phyloP scores from a whole-genome alignment of 1,140 invertebrate species.

The Helicoverpa armigera region DNA sequence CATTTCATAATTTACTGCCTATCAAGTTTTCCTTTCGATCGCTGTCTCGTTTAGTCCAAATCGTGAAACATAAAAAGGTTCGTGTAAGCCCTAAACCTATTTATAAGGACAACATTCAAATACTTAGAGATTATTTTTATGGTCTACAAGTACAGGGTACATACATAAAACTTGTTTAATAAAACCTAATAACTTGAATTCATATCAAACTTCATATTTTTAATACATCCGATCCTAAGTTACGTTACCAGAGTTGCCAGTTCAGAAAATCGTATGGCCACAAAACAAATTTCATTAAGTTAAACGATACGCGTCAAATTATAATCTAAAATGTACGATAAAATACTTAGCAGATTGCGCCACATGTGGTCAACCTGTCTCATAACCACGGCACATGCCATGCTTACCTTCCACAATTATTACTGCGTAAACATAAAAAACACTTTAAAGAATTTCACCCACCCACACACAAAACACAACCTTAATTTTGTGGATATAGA shows the following conservation, averaged over 20 bases:
- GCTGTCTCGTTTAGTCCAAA: background rate
- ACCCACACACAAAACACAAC: conserved; percentile 44
- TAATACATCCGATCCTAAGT: conserved; percentile 44
- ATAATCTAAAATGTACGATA: conserved; percentile 78
- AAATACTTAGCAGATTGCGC: conserved; percentile 79
- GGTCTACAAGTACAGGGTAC: conserved; percentile 10
- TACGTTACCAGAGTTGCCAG: conserved; percentile 33
- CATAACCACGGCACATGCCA: conserved; percentile 85
- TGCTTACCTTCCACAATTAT: conserved; percentile 77
- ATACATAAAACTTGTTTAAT: conserved; percentile 27
- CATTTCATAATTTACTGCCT: background rate
- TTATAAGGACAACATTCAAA: conserved; percentile 12
- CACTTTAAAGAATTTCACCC: conserved; percentile 61
- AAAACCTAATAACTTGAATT: conserved; percentile 38
- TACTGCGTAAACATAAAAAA: conserved; percentile 74
- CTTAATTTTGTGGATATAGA: conserved; percentile 32
- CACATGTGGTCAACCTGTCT: conserved; percentile 86
- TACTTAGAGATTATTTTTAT: conserved; percentile 17
- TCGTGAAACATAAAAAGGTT: background rate
- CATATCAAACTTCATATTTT: conserved; percentile 45
- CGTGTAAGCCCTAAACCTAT: conserved; percentile 24
- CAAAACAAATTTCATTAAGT: conserved; percentile 75
- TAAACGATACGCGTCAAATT: conserved; percentile 77
- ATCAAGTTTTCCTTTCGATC: conserved; percentile 4
- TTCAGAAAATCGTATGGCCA: conserved; percentile 53